Percentiles rank a stretch among this genome's conserved stretches.
Evolutionary conservation across 2,113 vertebrate genomes (phyloP).

Genomic region (Megaleporinus macrocephalus): DNA sequence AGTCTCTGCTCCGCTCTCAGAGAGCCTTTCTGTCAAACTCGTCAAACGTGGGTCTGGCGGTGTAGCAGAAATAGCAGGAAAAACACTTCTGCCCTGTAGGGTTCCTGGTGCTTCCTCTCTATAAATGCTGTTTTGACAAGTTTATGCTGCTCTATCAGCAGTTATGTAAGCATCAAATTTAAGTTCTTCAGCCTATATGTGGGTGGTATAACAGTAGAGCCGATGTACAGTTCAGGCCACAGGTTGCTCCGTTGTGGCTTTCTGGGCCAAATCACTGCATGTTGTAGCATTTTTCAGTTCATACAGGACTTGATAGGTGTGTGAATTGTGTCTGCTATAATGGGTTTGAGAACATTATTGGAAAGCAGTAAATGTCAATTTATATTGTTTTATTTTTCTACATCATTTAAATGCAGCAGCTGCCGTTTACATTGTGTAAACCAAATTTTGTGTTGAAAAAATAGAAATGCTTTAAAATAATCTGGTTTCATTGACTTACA

Average conservation of each 20-base stretch:
- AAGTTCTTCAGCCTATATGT: neutral
- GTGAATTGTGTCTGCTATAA: neutral
- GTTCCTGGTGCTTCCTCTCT: neutral
- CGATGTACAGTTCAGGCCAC: neutral
- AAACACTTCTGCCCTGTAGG: neutral
- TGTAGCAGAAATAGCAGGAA: neutral
- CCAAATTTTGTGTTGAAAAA: too few species aligned
- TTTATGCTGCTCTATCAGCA: neutral
- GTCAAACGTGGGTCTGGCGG: neutral
- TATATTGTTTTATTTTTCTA: too few species aligned
- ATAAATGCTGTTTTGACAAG: conserved; percentile 1
- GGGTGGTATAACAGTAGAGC: neutral
- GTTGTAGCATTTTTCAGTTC: neutral
- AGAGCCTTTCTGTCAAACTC: neutral
- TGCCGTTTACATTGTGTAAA: too few species aligned
- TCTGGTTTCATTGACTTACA: too few species aligned
- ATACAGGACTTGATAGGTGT: neutral
- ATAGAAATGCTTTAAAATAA: too few species aligned
- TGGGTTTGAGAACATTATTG: neutral
- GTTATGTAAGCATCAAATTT: neutral
- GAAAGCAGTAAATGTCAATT: neutral
- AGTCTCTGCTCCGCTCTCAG: neutral
- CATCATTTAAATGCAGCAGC: too few species aligned
- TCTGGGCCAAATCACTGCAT: neutral
- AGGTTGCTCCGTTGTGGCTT: neutral